Evolutionary conservation across 2,113 vertebrate genomes (phyloP).

Genomic region (Dipodomys stephensi): DNA sequence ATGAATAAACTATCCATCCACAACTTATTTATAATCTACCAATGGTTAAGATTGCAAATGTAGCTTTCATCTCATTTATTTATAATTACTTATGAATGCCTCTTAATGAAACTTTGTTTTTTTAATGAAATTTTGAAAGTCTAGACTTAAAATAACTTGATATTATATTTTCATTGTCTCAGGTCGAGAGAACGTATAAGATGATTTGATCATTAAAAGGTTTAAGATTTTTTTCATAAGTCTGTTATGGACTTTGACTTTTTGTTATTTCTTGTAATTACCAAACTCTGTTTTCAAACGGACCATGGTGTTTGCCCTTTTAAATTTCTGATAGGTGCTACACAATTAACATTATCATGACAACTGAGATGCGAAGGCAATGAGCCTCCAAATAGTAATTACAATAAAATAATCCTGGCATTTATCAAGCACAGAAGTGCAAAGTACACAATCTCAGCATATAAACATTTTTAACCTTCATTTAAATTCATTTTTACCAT

Average conservation of each 20-base stretch:
- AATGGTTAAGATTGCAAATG: background rate
- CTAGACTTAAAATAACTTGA: background rate
- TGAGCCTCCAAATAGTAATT: constrained; percentile 54
- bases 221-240: constrained; percentile 13
- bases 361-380: constrained; percentile 58
- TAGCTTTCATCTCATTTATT: background rate
- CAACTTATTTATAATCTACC: background rate
- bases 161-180: constrained; percentile 49
- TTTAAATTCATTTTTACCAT: constrained; percentile 18
- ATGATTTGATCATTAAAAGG: background rate
- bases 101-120: background rate
- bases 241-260: background rate
- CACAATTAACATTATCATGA: constrained; percentile 64
- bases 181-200: background rate
- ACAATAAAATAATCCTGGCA: constrained; percentile 43
- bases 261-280: constrained; percentile 28
- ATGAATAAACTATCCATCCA: background rate
- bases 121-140: background rate
- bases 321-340: constrained; percentile 57
- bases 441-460: constrained; percentile 7
- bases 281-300: constrained; percentile 58
- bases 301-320: constrained; percentile 61
- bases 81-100: background rate
- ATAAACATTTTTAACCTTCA: background rate
- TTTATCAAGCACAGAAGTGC: constrained; percentile 37